Base-by-base conservation (phyloP, 2,113 vertebrate genomes). In the Meles meles region DNA sequence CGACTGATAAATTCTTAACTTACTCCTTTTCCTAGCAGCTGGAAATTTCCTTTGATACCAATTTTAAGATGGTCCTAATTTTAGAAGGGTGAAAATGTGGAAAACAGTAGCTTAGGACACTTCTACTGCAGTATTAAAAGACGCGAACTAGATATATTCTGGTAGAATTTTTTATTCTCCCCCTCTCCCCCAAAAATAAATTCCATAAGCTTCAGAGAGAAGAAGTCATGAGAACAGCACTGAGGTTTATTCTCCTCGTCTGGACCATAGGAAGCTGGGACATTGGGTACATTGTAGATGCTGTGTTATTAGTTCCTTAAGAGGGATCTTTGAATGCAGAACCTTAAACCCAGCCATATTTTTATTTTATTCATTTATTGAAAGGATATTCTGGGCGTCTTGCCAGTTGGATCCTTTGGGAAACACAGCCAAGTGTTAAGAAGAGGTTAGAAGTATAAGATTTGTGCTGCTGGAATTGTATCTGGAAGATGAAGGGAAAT, bases 21-120 rank as follows among this genome's bases (percentile, higher is more conserved):
- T 34, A 79, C 44, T 57, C 21, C 74, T 95, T 93, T 92, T 59
- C 4, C 86, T 81, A 42, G 57, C 34, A 82, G 71, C 77, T 89
- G 77, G 65, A 79, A 27, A 49, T 93, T 91, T 87, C 82, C 87
- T 91, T 74, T 47, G 17, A 52, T 59, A 49, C 57, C 20, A 23
- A 3, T 76, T 88, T 95, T 93, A 69, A 89, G 52, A n/a, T n/a
- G 57, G 14, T 84, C 27, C 80, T 96, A 34, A 55, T 80, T 84
- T 92, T 65, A 80, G 42, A 88, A 87, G 34, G 20, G 31, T 67
- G 88, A 44, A 71, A 74, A 61, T 42, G 18, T 90, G 49, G 80
- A 12, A 31, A 34, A 87, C 72, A 34, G 37, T 88, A 49, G 61
- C n/a, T 55, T 79, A 72, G 80, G 69, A 65, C 14, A 37, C n/a